A percentile compares a stretch with the other conserved stretches of the same genome.
Conservation (phyloP, 2,797 vertebrate species). For the Tenualosa thibaudeaui region DNA sequence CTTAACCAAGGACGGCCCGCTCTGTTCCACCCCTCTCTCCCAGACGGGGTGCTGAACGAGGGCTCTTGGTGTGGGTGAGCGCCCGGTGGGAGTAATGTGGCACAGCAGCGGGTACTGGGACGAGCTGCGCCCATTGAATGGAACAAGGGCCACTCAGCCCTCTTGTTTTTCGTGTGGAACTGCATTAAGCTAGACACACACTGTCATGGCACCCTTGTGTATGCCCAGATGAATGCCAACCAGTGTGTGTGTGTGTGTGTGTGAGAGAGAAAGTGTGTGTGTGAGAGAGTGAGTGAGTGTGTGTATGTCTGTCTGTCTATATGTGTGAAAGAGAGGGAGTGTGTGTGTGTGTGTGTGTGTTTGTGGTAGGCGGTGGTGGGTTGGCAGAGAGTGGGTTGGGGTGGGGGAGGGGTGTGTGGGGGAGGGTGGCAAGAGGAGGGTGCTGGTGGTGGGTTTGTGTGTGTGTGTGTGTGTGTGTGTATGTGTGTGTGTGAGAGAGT, state of each 20-base stretch:
- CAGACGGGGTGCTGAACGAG: too few species aligned
- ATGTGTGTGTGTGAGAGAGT: slow-evolving; percentile 4
- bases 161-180: slow-evolving; percentile 68
- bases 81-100: not conserved
- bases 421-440: slow-evolving; percentile 29
- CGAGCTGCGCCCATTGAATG: slow-evolving; percentile 14
- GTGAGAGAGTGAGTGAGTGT: too few species aligned
- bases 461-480: slow-evolving; percentile 32
- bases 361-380: slow-evolving; percentile 57
- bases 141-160: slow-evolving; percentile 60
- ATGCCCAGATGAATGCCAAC: slow-evolving; percentile 74
- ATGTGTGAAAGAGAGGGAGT: too few species aligned
- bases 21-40: too few species aligned
- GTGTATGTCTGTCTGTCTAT: too few species aligned
- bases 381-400: slow-evolving; percentile 71
- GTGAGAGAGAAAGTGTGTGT: too few species aligned
- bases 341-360: too few species aligned
- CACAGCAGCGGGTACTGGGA: not conserved
- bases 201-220: slow-evolving; percentile 69
- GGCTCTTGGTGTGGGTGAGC: not conserved
- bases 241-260: slow-evolving; percentile 54
- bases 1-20: not conserved
- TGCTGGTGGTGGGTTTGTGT: slow-evolving; percentile 20
- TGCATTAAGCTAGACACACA: slow-evolving; percentile 65
- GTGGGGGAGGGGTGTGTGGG: slow-evolving; percentile 8